Base-by-base conservation (phyloP, 2,888 invertebrate genomes). In the Anticlea derivata region DNA sequence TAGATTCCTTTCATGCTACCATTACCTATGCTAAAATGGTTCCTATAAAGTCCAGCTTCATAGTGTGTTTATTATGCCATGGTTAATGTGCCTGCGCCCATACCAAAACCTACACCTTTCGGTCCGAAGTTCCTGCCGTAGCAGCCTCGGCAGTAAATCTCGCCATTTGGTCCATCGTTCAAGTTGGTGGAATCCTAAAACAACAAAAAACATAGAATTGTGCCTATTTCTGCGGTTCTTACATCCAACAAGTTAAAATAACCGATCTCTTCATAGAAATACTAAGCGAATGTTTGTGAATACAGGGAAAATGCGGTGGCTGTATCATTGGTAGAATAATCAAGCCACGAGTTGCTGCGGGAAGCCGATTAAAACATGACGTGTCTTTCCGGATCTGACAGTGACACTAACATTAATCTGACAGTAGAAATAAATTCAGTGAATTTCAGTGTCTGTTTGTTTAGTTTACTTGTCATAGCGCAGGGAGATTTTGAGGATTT, bases 121-220 rank as follows among this genome's bases (percentile, higher is more conserved):
- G 97, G 96, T 46, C 97, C 97, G 78, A 92, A 97, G 85, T 95
- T 95, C 74, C 95, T 93, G 66, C 95, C 95, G 84, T 97, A 97
- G 87, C 97, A 97, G 64, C 96, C 93, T 80, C 96, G 94, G 91
- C 98, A 98, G 92, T 97, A 98, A 78, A 98, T 96, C 79, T 98
- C 97, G 46, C 96, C 96, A 80, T 98, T 96, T 55, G 98, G 98
- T 63, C 95, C 98, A 75, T 97, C 98, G 78, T 96, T 96, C 68
- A 96, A 92, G 78, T 96, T 97, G 74, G 97, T 97, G 66, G 97
- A 97, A 88, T 97, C 97, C 86, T 93, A 78, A 35, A 83, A 80
- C 51, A 73, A 72, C 35, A 55, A 12, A 20, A 33, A 13, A 55
- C 7, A 5, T 17, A 17, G 17, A 17, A 17, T 3, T 2, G 17